These are phyloP conservation scores for Gonioctena quinquepunctata DNA, from an alignment of 1,140 invertebrate species.

Conservation along the genomic window DNA sequence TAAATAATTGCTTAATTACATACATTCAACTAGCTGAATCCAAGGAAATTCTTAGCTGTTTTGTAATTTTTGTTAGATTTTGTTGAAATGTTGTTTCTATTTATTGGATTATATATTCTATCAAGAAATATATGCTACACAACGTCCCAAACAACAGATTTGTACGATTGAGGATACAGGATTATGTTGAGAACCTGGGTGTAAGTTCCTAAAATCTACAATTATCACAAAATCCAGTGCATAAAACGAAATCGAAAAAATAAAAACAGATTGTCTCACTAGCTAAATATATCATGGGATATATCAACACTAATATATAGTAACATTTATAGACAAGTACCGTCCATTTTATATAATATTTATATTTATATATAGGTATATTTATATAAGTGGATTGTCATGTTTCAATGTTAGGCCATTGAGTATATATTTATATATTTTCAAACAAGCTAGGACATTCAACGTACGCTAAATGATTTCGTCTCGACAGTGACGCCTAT, in stretches of 20 bases:
- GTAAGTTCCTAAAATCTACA: neutral
- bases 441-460: slow-evolving; percentile 41
- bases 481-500: slow-evolving; percentile 36
- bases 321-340: slow-evolving; percentile 30
- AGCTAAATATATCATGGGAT: slow-evolving; percentile 26
- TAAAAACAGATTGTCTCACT: slow-evolving; percentile 4
- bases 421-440: slow-evolving; percentile 39
- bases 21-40: too few species aligned
- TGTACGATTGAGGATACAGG: too few species aligned
- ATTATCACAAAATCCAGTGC: slow-evolving; percentile 7
- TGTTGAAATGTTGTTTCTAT: too few species aligned
- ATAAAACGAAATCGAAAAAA: neutral
- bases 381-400: slow-evolving; percentile 50
- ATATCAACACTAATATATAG: slow-evolving; percentile 42
- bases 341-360: slow-evolving; percentile 25
- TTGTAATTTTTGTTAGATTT: too few species aligned
- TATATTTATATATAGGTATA: slow-evolving; percentile 30
- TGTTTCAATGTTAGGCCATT: slow-evolving; percentile 52
- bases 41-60: too few species aligned
- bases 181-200: too few species aligned
- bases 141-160: too few species aligned
- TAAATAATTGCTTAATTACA: too few species aligned
- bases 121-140: neutral
- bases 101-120: too few species aligned
- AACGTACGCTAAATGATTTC: slow-evolving; percentile 23